Conservation (phyloP, 2,113 vertebrate species). For the Gobio gobio region DNA sequence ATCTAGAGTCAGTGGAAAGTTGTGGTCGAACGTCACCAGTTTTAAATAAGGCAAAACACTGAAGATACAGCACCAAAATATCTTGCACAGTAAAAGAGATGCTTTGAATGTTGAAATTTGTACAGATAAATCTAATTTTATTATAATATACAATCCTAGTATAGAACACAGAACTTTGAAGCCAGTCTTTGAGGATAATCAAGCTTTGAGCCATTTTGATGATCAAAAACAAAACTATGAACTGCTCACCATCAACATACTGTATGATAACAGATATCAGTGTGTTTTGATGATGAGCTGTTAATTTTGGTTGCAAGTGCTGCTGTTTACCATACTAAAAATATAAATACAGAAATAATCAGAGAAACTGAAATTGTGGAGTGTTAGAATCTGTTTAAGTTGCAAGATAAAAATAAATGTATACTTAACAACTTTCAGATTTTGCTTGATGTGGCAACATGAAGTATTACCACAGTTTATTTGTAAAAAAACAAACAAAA, state of each 20-base stretch:
- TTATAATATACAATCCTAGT: no score
- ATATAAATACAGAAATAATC: no score
- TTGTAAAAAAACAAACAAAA: neutral
- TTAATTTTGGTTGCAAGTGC: neutral
- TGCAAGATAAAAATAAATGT: neutral
- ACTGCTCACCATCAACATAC: no score
- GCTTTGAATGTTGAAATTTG: neutral
- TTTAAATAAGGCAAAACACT: neutral
- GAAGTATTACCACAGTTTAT: neutral
- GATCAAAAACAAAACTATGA: neutral
- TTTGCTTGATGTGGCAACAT: neutral
- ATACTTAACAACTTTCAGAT: neutral
- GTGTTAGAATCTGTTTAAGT: neutral
- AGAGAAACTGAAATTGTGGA: no score
- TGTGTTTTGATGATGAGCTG: neutral
- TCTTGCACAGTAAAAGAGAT: neutral
- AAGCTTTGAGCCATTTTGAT: neutral
- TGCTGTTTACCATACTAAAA: neutral
- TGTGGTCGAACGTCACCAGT: constrained; percentile 8
- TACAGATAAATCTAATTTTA: neutral
- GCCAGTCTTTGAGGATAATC: neutral
- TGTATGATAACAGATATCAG: neutral
- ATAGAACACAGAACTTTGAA: no score
- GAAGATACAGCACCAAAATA: neutral
- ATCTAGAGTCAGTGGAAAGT: constrained; percentile 45